Evolutionary conservation across 2,888 invertebrate species (phyloP).

Genomic region (Tipula lateralis): DNA sequence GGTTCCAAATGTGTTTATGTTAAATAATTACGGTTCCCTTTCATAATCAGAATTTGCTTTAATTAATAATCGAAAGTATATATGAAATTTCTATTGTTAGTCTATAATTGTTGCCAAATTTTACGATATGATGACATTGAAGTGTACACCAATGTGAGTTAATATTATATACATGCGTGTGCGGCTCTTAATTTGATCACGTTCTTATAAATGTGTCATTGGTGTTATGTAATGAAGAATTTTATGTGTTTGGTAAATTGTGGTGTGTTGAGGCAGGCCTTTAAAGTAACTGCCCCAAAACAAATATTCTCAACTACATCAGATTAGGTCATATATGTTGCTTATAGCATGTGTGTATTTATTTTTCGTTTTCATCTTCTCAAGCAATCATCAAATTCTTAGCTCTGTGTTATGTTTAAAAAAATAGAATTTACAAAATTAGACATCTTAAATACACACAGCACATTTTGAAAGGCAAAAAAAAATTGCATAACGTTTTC

Average conservation of each 20-base stretch:
- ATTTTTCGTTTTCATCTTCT: not conserved
- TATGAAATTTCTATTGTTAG: not conserved
- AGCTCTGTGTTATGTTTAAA: not conserved
- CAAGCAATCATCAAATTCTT: not conserved
- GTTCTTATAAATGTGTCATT: no score
- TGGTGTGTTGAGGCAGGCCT: no score
- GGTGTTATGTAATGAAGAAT: no score
- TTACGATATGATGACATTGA: no score
- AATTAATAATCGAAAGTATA: not conserved
- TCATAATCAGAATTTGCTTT: not conserved
- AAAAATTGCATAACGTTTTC: slow-evolving; percentile 25
- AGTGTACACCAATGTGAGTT: no score
- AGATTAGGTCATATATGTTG: not conserved
- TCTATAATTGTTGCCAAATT: not conserved
- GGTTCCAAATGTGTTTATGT: not conserved
- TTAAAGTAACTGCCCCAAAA: no score
- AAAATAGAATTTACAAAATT: not conserved
- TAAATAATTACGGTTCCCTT: not conserved
- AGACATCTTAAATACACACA: not conserved
- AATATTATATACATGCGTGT: no score
- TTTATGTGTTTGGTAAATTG: no score
- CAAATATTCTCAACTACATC: no score
- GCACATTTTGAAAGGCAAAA: not conserved
- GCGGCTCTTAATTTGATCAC: no score
- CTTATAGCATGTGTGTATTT: not conserved